Conservation (phyloP, 2,888 invertebrate species). For the Pecten maximus region DNA sequence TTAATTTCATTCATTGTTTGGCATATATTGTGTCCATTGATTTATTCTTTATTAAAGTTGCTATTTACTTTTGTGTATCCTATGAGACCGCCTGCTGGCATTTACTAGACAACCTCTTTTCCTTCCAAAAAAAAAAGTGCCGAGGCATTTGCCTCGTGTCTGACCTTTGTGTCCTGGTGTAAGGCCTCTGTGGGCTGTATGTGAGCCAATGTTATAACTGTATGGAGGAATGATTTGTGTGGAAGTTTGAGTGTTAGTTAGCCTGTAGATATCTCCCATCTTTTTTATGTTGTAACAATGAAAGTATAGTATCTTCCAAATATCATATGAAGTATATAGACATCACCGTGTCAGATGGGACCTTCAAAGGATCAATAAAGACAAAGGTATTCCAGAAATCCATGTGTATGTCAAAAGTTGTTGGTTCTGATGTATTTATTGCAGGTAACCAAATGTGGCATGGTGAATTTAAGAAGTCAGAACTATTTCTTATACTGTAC, state of each 20-base stretch:
- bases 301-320: not conserved
- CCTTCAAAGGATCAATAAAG: not conserved
- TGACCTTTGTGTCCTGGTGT: not conserved
- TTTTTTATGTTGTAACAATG: not conserved
- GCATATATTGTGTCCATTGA: too few relatives aligned
- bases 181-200: not conserved
- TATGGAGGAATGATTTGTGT: not conserved
- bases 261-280: not conserved
- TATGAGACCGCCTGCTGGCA: too few relatives aligned
- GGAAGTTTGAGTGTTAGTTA: not conserved
- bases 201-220: not conserved
- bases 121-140: not conserved
- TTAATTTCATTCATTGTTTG: too few relatives aligned
- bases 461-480: too few relatives aligned
- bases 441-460: too few relatives aligned
- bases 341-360: not conserved
- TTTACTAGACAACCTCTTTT: not conserved
- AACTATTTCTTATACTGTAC: too few relatives aligned
- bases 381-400: not conserved
- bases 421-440: too few relatives aligned
- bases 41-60: too few relatives aligned
- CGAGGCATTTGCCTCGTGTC: not conserved
- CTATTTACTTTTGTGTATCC: too few relatives aligned
- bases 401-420: too few relatives aligned
- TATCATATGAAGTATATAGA: not conserved